A percentile compares a stretch with the other conserved stretches of the same genome.
phyloP scores from a whole-genome alignment of 2,888 invertebrate species.

The Microdon myrmicae region DNA sequence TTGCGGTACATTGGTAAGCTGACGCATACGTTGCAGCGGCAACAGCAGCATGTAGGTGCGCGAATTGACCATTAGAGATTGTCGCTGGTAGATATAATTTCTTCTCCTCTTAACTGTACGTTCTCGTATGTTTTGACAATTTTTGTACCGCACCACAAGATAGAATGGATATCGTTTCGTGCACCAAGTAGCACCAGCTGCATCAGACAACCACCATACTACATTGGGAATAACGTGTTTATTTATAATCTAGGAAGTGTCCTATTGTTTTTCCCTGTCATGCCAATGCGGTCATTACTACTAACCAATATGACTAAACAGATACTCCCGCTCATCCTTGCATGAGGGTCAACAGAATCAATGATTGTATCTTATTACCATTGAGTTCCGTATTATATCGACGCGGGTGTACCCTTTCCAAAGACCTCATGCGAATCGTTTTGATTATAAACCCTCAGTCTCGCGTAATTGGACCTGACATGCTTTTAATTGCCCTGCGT shows the following conservation, averaged over 20 bases:
- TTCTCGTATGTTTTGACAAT: slow-evolving; percentile 49
- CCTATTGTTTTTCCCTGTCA: slow-evolving; percentile 46
- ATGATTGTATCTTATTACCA: slow-evolving; percentile 20
- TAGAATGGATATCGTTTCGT: too few relatives aligned
- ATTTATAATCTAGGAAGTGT: slow-evolving; percentile 54
- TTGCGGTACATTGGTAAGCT: slow-evolving; percentile 36
- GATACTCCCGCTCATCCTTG: slow-evolving; percentile 22
- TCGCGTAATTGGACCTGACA: slow-evolving; percentile 26
- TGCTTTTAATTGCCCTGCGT: slow-evolving; percentile 39
- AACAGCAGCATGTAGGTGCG: slow-evolving; percentile 37
- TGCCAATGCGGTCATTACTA: slow-evolving; percentile 21
- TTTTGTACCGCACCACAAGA: slow-evolving; percentile 29
- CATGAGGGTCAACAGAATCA: slow-evolving; percentile 24
- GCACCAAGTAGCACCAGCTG: slow-evolving; percentile 25
- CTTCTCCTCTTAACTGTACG: slow-evolving; percentile 31
- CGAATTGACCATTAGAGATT: slow-evolving; percentile 47
- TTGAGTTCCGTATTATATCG: slow-evolving; percentile 33
- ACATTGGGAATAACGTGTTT: slow-evolving; percentile 54
- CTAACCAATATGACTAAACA: slow-evolving; percentile 40
- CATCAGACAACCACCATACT: slow-evolving; percentile 40
- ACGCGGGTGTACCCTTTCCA: too few relatives aligned
- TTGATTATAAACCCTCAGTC: slow-evolving; percentile 17
- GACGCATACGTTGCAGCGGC: slow-evolving; percentile 6
- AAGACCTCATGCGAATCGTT: too few relatives aligned
- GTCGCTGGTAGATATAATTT: slow-evolving; percentile 44